Evolutionary conservation across 1,140 invertebrate species (phyloP).

Genomic region (Bombus fervidus): DNA sequence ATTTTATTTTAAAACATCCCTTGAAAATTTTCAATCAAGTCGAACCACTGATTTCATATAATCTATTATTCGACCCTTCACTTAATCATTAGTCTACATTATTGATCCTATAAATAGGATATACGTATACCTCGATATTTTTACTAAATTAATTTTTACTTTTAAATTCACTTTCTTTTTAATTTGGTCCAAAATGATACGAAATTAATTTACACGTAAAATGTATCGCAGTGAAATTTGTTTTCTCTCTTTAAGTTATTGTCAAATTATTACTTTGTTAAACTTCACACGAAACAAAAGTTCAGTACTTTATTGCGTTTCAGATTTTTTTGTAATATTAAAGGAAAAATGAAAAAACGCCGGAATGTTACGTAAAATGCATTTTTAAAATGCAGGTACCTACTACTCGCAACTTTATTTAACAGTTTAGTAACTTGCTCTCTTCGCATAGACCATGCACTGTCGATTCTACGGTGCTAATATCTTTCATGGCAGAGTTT

Average conservation of each 20-base stretch:
- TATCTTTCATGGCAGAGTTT: conserved; percentile 41
- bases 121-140: not conserved
- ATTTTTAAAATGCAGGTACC: not conserved
- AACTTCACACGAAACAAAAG: not conserved
- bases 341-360: too few species aligned
- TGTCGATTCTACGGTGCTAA: conserved; percentile 37
- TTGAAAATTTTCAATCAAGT: not conserved
- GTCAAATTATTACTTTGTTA: too few species aligned
- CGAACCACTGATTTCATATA: too few species aligned
- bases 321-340: too few species aligned
- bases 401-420: not conserved
- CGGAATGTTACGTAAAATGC: not conserved
- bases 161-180: too few species aligned
- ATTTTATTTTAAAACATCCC: not conserved
- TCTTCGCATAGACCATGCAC: not conserved
- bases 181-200: too few species aligned
- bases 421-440: not conserved
- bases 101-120: not conserved
- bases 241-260: too few species aligned
- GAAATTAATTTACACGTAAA: too few species aligned
- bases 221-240: too few species aligned
- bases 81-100: too few species aligned
- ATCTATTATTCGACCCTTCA: not conserved
- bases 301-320: not conserved
- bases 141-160: too few species aligned